Conservation (phyloP, 2,113 vertebrate species). For the Cinclus mexicanus region DNA sequence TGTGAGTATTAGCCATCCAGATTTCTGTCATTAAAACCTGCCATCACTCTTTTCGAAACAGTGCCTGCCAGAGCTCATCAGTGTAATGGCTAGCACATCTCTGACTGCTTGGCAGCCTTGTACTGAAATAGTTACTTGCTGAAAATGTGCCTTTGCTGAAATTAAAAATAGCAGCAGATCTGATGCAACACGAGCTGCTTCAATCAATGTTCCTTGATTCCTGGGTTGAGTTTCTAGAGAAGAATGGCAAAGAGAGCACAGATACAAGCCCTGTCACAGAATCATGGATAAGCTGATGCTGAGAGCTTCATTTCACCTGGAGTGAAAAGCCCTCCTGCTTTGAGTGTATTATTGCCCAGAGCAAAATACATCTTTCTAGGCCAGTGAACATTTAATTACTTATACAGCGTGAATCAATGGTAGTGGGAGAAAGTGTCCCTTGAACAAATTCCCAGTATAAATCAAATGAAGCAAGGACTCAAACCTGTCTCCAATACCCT, state of each 20-base stretch:
- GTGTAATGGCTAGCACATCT: neutral
- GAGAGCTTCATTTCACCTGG: neutral
- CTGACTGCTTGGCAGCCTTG: neutral
- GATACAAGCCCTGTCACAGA: neutral
- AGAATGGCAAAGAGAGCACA: neutral
- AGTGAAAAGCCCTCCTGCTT: neutral
- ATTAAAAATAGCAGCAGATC: neutral
- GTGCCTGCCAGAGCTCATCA: neutral
- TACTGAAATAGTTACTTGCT: neutral
- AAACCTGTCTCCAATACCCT: neutral
- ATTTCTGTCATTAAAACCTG: neutral
- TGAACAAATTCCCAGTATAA: neutral
- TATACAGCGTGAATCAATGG: neutral
- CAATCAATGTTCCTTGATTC: neutral
- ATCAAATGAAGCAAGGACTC: neutral
- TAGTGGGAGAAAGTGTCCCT: neutral
- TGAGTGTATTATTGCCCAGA: neutral
- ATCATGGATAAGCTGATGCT: rapidly evolving
- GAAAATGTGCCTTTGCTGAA: neutral
- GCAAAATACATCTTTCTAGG: neutral
- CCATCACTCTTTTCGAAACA: neutral
- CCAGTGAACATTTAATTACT: neutral
- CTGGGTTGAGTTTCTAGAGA: neutral
- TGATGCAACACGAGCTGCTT: neutral
- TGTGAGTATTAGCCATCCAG: neutral